These are phyloP conservation scores for Gymnogyps californianus DNA, from an alignment of 2,113 vertebrate species.

Conservation along the genomic window DNA sequence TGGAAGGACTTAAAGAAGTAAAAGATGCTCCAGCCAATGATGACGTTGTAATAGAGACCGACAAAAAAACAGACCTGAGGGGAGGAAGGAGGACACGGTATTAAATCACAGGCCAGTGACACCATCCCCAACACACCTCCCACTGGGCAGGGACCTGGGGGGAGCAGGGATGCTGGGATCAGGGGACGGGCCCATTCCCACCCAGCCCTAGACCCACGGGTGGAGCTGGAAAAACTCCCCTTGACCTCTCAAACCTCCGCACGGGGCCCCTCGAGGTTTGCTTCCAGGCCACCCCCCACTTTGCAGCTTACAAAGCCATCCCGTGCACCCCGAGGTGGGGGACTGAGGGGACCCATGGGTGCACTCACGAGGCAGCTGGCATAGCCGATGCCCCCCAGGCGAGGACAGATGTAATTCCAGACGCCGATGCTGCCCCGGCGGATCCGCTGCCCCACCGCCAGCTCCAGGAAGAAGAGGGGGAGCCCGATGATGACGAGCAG, in stretches of 20 bases:
- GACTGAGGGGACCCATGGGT: fast-evolving
- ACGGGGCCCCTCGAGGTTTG: fast-evolving
- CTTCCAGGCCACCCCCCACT: fast-evolving
- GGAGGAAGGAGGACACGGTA: not conserved
- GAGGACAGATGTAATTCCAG: constrained; percentile 95
- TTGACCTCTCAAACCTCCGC: not conserved
- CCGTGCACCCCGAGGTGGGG: fast-evolving
- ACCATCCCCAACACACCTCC: not conserved
- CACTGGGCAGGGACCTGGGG: fast-evolving
- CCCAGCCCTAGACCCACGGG: fast-evolving
- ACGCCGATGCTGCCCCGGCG: constrained; percentile 94
- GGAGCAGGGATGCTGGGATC: not conserved
- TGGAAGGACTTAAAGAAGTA: constrained; percentile 99
- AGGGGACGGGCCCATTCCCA: not conserved
- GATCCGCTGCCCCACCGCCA: constrained; percentile 95
- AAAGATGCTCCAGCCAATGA: constrained; percentile 98
- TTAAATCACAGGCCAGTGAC: not conserved
- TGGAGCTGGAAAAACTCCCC: not conserved
- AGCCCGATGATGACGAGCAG: constrained; percentile 95
- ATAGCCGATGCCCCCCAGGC: constrained; percentile 92
- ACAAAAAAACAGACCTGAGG: constrained; percentile 92
- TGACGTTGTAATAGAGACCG: constrained; percentile 96
- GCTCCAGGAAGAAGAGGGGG: constrained; percentile 95
- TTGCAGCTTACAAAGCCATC: not conserved
- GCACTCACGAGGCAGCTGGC: constrained; percentile 90